Conservation (phyloP, 2,797 vertebrate species). For the Dicrostonyx torquatus region DNA sequence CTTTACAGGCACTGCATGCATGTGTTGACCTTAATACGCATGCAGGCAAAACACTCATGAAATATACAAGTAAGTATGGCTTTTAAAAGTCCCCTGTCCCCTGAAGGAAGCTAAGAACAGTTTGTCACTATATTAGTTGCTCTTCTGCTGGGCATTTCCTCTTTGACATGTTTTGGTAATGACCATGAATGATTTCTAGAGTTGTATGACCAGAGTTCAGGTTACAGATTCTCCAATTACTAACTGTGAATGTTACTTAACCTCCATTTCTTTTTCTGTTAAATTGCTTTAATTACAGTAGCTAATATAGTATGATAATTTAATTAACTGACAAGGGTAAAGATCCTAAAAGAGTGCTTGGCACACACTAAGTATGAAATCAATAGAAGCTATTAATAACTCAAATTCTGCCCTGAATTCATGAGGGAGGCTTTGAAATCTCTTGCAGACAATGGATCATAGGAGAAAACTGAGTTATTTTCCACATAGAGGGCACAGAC, state of each 20-base stretch:
- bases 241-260: constrained; percentile 40
- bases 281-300: constrained; percentile 2
- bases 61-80: background rate
- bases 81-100: background rate
- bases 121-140: background rate
- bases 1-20: background rate
- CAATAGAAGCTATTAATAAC: constrained; percentile 27
- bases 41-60: background rate
- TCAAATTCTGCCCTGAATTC: background rate
- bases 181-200: background rate
- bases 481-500: background rate
- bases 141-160: background rate
- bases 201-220: background rate
- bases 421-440: background rate
- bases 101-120: background rate
- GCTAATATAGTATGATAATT: constrained; percentile 45
- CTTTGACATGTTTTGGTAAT: background rate
- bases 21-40: background rate
- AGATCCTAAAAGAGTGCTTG: constrained; percentile 25
- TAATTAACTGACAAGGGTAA: constrained; percentile 50
- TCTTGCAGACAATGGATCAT: background rate
- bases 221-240: background rate
- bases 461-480: background rate
- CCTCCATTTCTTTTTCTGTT: constrained; percentile 27
- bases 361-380: constrained; percentile 25